Conservation (phyloP, 2,113 vertebrate species). For the Casuarius casuarius region DNA sequence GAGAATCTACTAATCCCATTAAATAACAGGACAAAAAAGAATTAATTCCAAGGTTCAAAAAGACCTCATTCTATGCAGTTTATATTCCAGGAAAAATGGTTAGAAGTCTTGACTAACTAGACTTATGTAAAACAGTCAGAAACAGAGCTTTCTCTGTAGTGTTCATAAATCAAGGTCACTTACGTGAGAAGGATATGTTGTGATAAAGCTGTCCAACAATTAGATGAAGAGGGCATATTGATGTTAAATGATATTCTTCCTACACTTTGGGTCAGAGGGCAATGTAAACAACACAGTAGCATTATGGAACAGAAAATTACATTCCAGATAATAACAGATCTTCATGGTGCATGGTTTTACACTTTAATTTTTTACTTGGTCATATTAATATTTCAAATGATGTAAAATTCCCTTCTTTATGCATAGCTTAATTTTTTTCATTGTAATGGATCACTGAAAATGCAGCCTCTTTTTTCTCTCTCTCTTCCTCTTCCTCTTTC, state of each 20-base stretch:
- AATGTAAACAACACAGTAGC: slow-evolving; percentile 4
- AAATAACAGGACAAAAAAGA: slow-evolving; percentile 21
- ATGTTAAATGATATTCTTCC: slow-evolving; percentile 38
- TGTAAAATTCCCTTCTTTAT: slow-evolving; percentile 22
- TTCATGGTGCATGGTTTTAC: slow-evolving; percentile 4
- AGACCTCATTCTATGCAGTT: not conserved
- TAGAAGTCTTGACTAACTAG: not conserved
- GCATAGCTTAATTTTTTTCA: not conserved
- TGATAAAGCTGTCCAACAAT: slow-evolving; percentile 55
- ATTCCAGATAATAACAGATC: slow-evolving; percentile 29
- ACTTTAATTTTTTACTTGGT: slow-evolving; percentile 25
- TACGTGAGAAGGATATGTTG: slow-evolving; percentile 30
- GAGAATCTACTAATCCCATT: slow-evolving; percentile 27
- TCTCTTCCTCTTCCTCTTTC: not conserved
- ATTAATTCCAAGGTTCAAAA: slow-evolving; percentile 27
- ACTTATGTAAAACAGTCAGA: not conserved
- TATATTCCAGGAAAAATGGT: not conserved
- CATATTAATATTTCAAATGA: slow-evolving; percentile 60
- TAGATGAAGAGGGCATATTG: slow-evolving; percentile 40
- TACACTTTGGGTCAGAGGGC: slow-evolving; percentile 27
- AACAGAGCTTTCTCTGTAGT: not conserved
- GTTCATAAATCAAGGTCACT: slow-evolving; percentile 63
- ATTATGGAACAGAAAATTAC: slow-evolving; percentile 46
- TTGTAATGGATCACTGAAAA: not conserved
- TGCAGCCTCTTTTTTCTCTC: not conserved